Evolutionary conservation across 2,888 invertebrate species (phyloP).

Genomic region (Lordiphosa fenestrarum): DNA sequence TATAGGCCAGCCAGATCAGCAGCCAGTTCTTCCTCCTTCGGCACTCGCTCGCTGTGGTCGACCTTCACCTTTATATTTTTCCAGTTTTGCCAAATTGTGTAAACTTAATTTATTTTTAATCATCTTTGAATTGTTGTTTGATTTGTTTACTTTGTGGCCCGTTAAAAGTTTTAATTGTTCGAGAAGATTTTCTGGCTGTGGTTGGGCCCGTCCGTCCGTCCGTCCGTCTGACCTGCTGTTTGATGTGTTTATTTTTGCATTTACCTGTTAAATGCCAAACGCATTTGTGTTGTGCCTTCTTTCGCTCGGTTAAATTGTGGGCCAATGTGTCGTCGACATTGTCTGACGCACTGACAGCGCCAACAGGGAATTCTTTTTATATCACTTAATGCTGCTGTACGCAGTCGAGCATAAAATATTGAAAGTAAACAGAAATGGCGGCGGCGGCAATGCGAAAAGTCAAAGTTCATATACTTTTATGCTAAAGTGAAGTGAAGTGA

Average conservation of each 20-base stretch:
- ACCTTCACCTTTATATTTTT: slow-evolving; percentile 58
- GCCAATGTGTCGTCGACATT: slow-evolving; percentile 52
- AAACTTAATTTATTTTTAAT: slow-evolving; percentile 74
- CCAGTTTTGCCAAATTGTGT: slow-evolving; percentile 48
- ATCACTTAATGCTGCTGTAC: slow-evolving; percentile 9
- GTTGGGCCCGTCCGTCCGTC: not conserved
- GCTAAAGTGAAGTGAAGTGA: not conserved
- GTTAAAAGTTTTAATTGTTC: slow-evolving; percentile 64
- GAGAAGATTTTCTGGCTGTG: slow-evolving; percentile 29
- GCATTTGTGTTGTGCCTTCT: slow-evolving; percentile 36
- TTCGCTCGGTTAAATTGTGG: slow-evolving; percentile 39
- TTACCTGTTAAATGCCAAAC: slow-evolving; percentile 61
- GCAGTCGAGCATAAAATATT: slow-evolving; percentile 33
- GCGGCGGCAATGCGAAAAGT: slow-evolving; percentile 17
- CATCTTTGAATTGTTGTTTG: slow-evolving; percentile 59
- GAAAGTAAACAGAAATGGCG: slow-evolving; percentile 51
- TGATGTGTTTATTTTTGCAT: slow-evolving; percentile 61
- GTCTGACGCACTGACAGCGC: slow-evolving; percentile 4
- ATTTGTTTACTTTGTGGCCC: slow-evolving; percentile 54
- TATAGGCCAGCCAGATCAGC: slow-evolving; percentile 21
- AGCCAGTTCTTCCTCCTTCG: not conserved
- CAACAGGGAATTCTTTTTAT: slow-evolving; percentile 20
- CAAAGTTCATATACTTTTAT: slow-evolving; percentile 30
- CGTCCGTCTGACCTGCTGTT: slow-evolving; percentile 14
- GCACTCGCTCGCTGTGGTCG: slow-evolving; percentile 21